phyloP scores from a whole-genome alignment of 1,140 invertebrate genomes.

The Phocides pigmalion region DNA sequence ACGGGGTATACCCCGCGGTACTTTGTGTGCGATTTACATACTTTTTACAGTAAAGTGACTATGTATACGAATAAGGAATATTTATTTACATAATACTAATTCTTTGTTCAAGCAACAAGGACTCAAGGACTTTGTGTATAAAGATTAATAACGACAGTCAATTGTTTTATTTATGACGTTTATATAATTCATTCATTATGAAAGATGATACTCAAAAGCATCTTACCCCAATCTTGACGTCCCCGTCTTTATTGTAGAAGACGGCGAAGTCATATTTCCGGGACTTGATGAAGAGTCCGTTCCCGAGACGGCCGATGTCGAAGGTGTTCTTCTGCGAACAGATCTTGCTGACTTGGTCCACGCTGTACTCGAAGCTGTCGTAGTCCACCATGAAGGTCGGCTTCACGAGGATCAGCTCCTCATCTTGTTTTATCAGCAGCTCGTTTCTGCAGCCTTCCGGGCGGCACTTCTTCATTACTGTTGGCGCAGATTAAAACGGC shows the following conservation, averaged over 20 bases:
- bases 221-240: constrained; percentile 89
- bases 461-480: constrained; percentile 88
- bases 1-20: too few relatives aligned
- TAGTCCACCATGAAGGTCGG: constrained; percentile 87
- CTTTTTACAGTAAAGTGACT: too few relatives aligned
- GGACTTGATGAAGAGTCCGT: constrained; percentile 87
- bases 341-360: constrained; percentile 88
- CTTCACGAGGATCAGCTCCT: constrained; percentile 85
- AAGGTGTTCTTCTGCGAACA: constrained; percentile 86
- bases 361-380: constrained; percentile 86
- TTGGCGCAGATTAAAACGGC: not conserved
- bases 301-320: constrained; percentile 87
- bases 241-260: constrained; percentile 87
- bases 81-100: too few relatives aligned
- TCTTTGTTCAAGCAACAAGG: too few relatives aligned
- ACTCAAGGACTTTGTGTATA: too few relatives aligned
- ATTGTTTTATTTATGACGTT: too few relatives aligned
- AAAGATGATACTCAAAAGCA: too few relatives aligned
- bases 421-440: constrained; percentile 84
- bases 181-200: too few relatives aligned
- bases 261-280: constrained; percentile 89
- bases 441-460: constrained; percentile 83
- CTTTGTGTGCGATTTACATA: too few relatives aligned
- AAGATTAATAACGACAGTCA: too few relatives aligned
- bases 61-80: too few relatives aligned